phyloP scores from a whole-genome alignment of 53 echinoderm and acorn worm species.

The Paracentrotus lividus region DNA sequence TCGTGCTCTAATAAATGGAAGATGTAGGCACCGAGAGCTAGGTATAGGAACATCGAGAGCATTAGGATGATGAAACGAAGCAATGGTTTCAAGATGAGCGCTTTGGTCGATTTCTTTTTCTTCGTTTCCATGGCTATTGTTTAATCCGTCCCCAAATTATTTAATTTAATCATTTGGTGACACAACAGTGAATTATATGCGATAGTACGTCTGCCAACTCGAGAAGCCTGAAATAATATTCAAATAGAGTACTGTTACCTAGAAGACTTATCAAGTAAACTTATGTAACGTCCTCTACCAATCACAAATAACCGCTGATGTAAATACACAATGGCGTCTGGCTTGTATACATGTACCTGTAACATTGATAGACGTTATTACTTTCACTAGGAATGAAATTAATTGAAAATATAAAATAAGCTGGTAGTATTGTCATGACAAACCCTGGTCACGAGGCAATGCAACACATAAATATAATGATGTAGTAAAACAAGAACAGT shows the following conservation, averaged over 20 bases:
- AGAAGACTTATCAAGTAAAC: not conserved
- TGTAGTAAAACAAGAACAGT: not conserved
- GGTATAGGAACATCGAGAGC: conserved; percentile 47
- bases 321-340: not conserved
- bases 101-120: not conserved
- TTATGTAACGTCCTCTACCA: not conserved
- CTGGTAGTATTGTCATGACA: not conserved
- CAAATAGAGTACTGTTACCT: not conserved
- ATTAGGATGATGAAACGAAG: conserved; percentile 40
- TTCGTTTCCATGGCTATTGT: not conserved
- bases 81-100: not conserved
- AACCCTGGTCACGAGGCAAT: not conserved
- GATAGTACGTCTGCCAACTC: not conserved
- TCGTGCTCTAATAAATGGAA: conserved; percentile 43
- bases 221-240: not conserved
- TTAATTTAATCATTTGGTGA: not conserved
- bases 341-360: not conserved
- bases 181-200: not conserved
- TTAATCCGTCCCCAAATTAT: not conserved
- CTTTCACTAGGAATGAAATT: not conserved
- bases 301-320: too few species aligned
- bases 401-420: not conserved
- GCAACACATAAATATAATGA: not conserved
- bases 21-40: conserved; percentile 56
- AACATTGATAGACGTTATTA: not conserved